phyloP scores from a whole-genome alignment of 2,113 vertebrate genomes.

The Rostratula benghalensis region DNA sequence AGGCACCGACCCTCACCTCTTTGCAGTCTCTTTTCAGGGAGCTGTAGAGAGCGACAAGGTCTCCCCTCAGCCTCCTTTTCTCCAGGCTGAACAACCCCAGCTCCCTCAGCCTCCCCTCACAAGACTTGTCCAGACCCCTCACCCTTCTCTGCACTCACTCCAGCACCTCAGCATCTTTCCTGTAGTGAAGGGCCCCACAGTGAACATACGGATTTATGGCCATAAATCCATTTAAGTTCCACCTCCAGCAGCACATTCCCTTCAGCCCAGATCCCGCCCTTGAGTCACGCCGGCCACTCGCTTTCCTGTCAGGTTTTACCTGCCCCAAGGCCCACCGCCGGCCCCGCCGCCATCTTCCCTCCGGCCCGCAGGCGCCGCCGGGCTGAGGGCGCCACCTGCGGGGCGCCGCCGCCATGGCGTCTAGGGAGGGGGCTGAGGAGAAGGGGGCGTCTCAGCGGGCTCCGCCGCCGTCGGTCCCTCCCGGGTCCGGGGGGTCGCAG shows the following conservation, averaged over 20 bases:
- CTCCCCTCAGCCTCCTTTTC: background rate
- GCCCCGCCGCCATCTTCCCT: background rate
- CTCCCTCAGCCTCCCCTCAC: background rate
- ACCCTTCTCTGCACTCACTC: background rate
- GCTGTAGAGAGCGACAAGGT: background rate
- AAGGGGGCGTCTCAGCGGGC: rapidly evolving
- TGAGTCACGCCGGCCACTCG: background rate
- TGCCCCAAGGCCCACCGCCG: rapidly evolving
- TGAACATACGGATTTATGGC: background rate
- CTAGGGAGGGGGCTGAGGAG: background rate
- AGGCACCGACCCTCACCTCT: background rate
- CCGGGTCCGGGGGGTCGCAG: background rate
- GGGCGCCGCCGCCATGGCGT: background rate
- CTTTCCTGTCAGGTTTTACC: background rate
- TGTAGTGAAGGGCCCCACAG: background rate
- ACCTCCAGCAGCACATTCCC: background rate
- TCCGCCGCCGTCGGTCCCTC: background rate
- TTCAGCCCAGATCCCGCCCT: background rate
- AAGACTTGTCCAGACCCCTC: background rate
- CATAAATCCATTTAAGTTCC: background rate
- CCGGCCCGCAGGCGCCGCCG: background rate
- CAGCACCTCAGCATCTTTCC: background rate
- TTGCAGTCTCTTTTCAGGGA: background rate
- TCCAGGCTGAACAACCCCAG: background rate
- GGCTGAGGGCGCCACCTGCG: background rate